Conservation (phyloP, 2,113 vertebrate genomes). For the Triplophysa siluroides region DNA sequence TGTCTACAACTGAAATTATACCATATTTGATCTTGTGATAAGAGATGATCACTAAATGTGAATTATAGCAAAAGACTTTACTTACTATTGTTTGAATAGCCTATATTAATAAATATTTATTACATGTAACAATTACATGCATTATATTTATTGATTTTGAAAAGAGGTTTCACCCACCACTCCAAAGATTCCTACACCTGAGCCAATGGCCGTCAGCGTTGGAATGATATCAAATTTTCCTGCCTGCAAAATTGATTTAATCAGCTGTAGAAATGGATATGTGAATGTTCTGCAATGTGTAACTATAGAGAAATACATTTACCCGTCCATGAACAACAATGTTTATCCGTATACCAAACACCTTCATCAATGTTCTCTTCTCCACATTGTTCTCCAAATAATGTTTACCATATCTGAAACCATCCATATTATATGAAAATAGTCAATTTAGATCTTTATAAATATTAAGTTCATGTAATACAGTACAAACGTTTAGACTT, state of each 20-base stretch:
- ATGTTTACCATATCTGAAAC: constrained; percentile 83
- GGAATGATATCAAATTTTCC: constrained; percentile 97
- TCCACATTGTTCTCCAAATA: constrained; percentile 74
- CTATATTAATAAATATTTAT: too few relatives aligned
- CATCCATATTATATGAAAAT: not conserved
- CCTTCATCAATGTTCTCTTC: constrained; percentile 87
- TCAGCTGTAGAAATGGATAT: not conserved
- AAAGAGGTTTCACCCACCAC: constrained; percentile 79
- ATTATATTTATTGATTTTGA: not conserved
- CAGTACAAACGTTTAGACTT: too few relatives aligned
- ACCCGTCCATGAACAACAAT: constrained; percentile 92
- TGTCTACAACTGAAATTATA: too few relatives aligned
- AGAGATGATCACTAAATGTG: too few relatives aligned
- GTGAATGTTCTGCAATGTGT: not conserved
- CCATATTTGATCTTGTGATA: too few relatives aligned
- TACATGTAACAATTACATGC: too few relatives aligned
- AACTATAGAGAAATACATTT: constrained; percentile 37
- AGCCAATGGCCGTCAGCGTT: constrained; percentile 93
- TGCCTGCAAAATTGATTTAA: constrained; percentile 72
- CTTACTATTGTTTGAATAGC: too few relatives aligned
- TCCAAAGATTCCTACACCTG: constrained; percentile 96
- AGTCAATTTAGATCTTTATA: not conserved
- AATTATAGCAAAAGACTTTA: too few relatives aligned
- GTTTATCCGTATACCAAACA: constrained; percentile 91
- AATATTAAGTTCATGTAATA: too few relatives aligned